Evolutionary conservation across 2,113 vertebrate genomes (phyloP), one percentile per base, ranked within the genome.

Genomic region (Pseudopipra pipra): DNA sequence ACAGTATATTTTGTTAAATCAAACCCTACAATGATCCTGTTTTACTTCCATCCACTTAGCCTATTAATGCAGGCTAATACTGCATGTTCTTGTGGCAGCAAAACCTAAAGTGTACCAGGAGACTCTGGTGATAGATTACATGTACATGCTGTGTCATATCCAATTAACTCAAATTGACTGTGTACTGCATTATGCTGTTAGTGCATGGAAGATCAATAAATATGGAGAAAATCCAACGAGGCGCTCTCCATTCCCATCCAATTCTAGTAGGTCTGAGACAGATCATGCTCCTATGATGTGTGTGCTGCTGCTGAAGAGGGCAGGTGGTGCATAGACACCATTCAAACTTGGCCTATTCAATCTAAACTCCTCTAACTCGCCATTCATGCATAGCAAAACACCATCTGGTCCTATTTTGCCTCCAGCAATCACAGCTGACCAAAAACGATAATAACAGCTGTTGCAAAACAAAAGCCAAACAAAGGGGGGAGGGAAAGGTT

Each of bases 311-410:
- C 98, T 98, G 98, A 98, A 98, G 98, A 98, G 98, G 99, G 99
- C 99, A 99, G 99, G 99, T 99, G 99, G 99, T 99, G 98, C 98
- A 99, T 98, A 99, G 99, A 99, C 99, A 99, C 99, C 99, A 99
- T 99, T 99, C 99, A 99, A 97, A 99, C 98, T 98, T 98, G 98
- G 98, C 98, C 99, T 99, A 99, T 99, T 99, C 99, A 99, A 98
- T 98, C 98, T 98, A 98, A 98, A 99, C 98, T 99, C 98, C 98
- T 99, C 99, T 99, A 99, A 99, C 98, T 98, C 98, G 98, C 98
- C 99, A 99, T 99, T 99, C 99, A 99, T 99, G 99, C 99, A 99
- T 99, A 99, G 99, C 99, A 99, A 99, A 99, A 99, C 99, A 99
- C 99, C 99, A 99, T 99, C 99, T 99, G 99, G 99, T 99, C 99